Percentiles rank a stretch among this genome's conserved stretches.
Evolutionary conservation across 2,888 invertebrate genomes (phyloP).

Genomic region (Tenodera sinensis): DNA sequence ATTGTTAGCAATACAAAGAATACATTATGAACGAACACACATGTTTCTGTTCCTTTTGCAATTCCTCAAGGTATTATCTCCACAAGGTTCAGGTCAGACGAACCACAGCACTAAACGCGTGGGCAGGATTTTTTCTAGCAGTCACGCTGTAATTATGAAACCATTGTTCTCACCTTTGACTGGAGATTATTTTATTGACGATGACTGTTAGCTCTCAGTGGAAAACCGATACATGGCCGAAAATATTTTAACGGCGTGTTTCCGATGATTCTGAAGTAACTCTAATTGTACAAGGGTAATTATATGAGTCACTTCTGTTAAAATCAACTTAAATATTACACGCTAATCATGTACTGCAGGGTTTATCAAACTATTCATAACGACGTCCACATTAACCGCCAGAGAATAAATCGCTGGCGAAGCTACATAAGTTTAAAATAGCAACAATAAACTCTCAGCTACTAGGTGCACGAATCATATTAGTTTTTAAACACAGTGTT

Average conservation of each 20-base stretch:
- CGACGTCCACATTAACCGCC: too few relatives aligned
- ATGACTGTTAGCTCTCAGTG: neutral
- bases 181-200: neutral
- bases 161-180: neutral
- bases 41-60: neutral
- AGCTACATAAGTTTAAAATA: too few relatives aligned
- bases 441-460: too few relatives aligned
- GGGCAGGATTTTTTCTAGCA: neutral
- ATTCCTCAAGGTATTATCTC: neutral
- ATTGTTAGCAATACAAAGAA: neutral
- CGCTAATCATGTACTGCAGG: too few relatives aligned
- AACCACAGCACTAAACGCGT: neutral
- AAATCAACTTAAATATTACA: too few relatives aligned
- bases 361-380: too few relatives aligned
- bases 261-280: too few relatives aligned
- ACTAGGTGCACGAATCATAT: too few relatives aligned
- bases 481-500: too few relatives aligned
- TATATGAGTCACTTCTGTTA: too few relatives aligned
- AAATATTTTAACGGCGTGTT: neutral
- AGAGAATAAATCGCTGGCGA: too few relatives aligned
- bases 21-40: neutral
- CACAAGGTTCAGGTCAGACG: neutral
- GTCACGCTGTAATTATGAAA: neutral
- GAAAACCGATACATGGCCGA: neutral
- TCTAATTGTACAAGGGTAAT: too few relatives aligned